These are phyloP conservation scores for Meliscaeva auricollis DNA, from an alignment of 2,888 invertebrate species.

Conservation along the genomic window DNA sequence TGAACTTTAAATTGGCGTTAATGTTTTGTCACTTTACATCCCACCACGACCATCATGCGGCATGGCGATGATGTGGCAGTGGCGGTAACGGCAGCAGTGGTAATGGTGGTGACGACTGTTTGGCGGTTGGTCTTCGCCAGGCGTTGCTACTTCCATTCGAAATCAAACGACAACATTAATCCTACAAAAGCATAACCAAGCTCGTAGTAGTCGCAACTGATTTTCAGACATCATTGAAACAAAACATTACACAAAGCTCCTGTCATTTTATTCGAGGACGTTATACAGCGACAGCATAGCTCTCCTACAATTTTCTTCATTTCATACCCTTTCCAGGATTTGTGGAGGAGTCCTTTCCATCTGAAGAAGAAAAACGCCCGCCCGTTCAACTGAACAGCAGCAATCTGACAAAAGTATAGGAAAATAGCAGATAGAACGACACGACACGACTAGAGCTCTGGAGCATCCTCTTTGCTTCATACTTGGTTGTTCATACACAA, in stretches of 20 bases:
- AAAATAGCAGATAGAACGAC: constrained; percentile 62
- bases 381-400: constrained; percentile 47
- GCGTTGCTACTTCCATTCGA: not conserved
- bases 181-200: constrained; percentile 65
- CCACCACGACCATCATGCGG: not conserved
- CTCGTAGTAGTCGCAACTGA: constrained; percentile 58
- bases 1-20: constrained; percentile 73
- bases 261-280: constrained; percentile 47
- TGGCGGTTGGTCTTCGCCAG: not conserved
- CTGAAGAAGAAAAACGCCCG: constrained; percentile 12
- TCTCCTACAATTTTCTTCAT: not conserved
- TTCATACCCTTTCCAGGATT: not conserved
- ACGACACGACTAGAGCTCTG: not conserved
- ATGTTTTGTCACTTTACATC: constrained; percentile 65
- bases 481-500: constrained; percentile 55
- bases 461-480: constrained; percentile 14
- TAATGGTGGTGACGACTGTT: not conserved
- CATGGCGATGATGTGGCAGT: not conserved
- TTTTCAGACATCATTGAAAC: constrained; percentile 71
- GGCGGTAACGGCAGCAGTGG: not conserved
- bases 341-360: not conserved
- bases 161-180: constrained; percentile 59
- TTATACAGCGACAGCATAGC: not conserved
- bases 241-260: constrained; percentile 71
- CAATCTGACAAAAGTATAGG: constrained; percentile 25